These are phyloP conservation scores for Triops cancriformis DNA, from an alignment of 1,140 invertebrate species.

Conservation along the genomic window DNA sequence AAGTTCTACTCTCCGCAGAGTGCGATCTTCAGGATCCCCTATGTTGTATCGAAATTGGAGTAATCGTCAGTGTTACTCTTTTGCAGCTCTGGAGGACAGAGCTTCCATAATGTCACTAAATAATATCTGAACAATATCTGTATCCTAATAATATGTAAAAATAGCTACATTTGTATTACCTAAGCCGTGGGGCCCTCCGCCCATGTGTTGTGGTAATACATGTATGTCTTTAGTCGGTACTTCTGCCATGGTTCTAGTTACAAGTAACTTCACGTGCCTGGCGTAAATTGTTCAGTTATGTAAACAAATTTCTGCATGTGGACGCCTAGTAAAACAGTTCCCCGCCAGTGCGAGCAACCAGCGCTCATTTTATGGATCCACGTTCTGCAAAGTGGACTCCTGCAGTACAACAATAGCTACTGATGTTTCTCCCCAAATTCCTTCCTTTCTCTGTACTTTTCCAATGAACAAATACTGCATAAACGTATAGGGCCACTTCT, in stretches of 20 bases:
- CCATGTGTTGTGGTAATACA: background rate
- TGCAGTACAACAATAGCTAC: background rate
- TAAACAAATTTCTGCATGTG: background rate
- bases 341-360: background rate
- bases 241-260: background rate
- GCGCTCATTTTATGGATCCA: background rate
- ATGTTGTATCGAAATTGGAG: background rate
- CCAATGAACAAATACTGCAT: background rate
- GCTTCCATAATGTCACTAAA: too few species aligned
- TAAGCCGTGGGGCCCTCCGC: background rate
- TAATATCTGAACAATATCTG: background rate
- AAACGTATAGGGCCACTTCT: background rate
- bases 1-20: constrained; percentile 70
- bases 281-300: background rate
- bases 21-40: constrained; percentile 77
- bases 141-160: background rate
- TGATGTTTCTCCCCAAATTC: background rate
- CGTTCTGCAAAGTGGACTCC: background rate
- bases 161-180: background rate
- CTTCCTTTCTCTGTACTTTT: background rate
- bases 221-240: background rate
- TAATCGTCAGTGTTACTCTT: too few species aligned
- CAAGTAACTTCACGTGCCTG: background rate
- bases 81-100: too few species aligned
- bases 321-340: background rate